These are phyloP conservation scores for Gadopsis bispinosus DNA, from an alignment of 2,797 vertebrate species.

Conservation along the genomic window DNA sequence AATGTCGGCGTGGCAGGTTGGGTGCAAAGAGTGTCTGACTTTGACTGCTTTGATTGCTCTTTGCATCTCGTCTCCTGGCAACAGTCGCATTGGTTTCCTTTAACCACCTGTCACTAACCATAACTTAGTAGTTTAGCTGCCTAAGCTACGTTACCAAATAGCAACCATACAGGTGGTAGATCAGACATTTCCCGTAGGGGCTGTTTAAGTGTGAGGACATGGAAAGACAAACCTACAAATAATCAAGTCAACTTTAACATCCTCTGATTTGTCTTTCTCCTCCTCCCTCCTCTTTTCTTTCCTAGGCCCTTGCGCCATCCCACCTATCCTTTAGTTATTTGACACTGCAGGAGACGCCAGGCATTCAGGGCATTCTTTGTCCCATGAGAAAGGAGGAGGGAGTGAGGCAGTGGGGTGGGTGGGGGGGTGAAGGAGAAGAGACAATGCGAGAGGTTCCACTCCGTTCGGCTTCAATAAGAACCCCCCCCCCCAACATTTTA, in stretches of 20 bases:
- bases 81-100: background rate
- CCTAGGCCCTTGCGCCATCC: constrained; percentile 49
- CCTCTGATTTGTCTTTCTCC: constrained; percentile 27
- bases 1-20: background rate
- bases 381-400: constrained; percentile 71
- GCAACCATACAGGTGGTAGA: background rate
- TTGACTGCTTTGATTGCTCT: background rate
- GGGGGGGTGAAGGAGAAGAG: constrained; percentile 59
- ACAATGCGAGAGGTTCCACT: constrained; percentile 80
- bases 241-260: constrained; percentile 10
- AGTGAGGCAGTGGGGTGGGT: constrained; percentile 40
- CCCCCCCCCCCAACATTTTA: constrained; percentile 28
- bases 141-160: background rate
- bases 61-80: background rate
- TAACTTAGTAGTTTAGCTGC: background rate
- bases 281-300: constrained; percentile 31
- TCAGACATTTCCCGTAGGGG: background rate
- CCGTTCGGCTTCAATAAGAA: constrained; percentile 73
- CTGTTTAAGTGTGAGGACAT: background rate
- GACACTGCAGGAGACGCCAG: constrained; percentile 80
- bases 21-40: background rate
- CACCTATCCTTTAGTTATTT: constrained; percentile 75
- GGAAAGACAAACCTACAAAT: background rate
- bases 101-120: background rate
- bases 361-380: constrained; percentile 82